Conservation (phyloP, 2,797 vertebrate species). For the Cyclopterus lumpus region DNA sequence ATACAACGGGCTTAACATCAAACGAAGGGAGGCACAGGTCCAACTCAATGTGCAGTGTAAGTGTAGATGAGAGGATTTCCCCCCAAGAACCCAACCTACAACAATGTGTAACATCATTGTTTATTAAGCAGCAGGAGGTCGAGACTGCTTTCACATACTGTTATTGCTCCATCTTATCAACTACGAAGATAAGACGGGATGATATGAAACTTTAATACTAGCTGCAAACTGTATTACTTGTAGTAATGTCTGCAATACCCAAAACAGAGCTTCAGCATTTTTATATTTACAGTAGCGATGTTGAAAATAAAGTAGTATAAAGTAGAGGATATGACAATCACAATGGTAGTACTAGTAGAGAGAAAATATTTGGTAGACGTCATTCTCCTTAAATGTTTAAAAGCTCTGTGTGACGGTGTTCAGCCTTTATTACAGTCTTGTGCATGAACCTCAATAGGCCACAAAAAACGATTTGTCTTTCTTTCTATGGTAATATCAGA, state of each 20-base stretch:
- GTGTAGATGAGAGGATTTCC: conserved; percentile 67
- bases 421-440: conserved; percentile 3
- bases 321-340: not conserved
- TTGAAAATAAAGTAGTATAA: not conserved
- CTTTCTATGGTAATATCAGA: conserved; percentile 6
- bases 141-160: conserved; percentile 1
- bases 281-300: not conserved
- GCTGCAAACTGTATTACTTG: not conserved
- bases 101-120: not conserved
- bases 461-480: not conserved
- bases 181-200: not conserved
- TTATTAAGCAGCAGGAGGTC: not conserved
- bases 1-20: conserved; percentile 98
- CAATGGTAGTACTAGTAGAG: not conserved
- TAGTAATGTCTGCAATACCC: not conserved
- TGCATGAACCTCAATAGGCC: not conserved
- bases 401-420: not conserved
- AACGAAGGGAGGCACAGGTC: conserved; percentile 90
- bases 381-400: not conserved
- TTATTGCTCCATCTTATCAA: conserved; percentile 8
- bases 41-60: conserved; percentile 97
- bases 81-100: not conserved
- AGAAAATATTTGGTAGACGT: not conserved
- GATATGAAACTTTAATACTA: conserved; percentile 29
- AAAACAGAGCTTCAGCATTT: not conserved